Base-by-base conservation (phyloP, 2,888 invertebrate genomes). In the Diarsia brunnea region DNA sequence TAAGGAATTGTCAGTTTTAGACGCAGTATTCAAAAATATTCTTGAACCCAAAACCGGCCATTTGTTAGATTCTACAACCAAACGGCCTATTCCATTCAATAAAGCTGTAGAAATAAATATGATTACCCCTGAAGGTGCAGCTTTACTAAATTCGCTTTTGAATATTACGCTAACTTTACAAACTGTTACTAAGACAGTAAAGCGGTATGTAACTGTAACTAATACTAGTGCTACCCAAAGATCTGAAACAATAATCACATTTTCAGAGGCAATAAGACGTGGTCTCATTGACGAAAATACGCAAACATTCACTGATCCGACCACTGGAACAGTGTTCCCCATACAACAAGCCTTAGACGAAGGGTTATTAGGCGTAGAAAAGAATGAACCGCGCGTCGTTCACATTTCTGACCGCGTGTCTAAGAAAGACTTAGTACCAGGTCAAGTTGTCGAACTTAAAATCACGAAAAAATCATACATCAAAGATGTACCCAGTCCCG, bases 11-110 rank as follows among this genome's bases (percentile, higher is more conserved):
- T 98, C 97, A 72, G 98, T 99, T n/a, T 95, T 99, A 86, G 98
- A 99, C 92, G 98, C 99, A 27, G 99, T 99, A 78, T 98, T 98
- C 88, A 97, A 98, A 89, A 98, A 98, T 89, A 97, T 98, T 89
- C 97, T 99, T 72, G 99, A 99, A 93, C 98, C 99, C 0, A 98
- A 98, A 93, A 98, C 98, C 45, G 99, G 99, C 14, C 98, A 98
- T 93, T 97, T 99, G 82, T 95, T 99, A 79, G 98, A 99, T 91
- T 97, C 98, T 27, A 96, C 97, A 82, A 97, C 97, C 63, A 97
- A 97, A 89, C 97, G 97, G 90, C 97, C 98, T 69, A 97, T 98
- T 91, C 98, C 98, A 81, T 97, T 99, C 78, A 98, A 99, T 90
- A 98, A 98, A 91, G 99, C 99, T 49, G 98, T 99, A 79, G 98